Evolutionary conservation across 2,888 invertebrate species (phyloP), one percentile per base, ranked within the genome.

Genomic region (Cloeon dipterum): DNA sequence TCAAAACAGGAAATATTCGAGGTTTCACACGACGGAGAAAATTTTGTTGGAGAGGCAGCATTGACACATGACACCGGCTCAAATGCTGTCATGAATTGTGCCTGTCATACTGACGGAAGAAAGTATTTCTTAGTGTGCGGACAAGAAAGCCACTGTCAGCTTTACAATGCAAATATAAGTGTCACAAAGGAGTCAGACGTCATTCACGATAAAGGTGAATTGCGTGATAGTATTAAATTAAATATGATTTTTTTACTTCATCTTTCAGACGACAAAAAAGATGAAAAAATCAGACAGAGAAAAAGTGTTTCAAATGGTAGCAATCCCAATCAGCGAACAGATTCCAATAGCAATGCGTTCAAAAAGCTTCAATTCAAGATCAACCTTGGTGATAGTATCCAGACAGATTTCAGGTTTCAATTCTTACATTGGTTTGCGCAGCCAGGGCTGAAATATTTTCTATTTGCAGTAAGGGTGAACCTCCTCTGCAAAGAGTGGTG

Each of bases 1-100:
- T 58, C 66, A 39, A n/a, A n/a, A n/a, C 52, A 89, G 89, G 88
- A 91, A 69, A 81, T 91, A 50, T 91, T 81, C 59, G 89, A 91
- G 57, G 58, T 91, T 37, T 78, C 75, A 39, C 78, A 83, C 52
- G 76, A 86, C 59, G 86, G 85, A 19, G 67, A 64, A 21, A 70
- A 72, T 45, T 83, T 86, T 52, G 65, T 81, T 39, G 85, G 85
- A 0, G 79, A 85, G 55, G 86, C 88, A 61, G 75, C 89, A 39
- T 73, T 81, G 51, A 67, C 86, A 37, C 78, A 86, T 52, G 86
- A 88, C 56, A 88, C 91, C 2, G 85, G 85, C 3, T 70, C 74
- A 1, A 78, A 74, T 50, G 85, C 86, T 35, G 83, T 89, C 1
- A 91, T 91, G 91, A 89, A 88, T 51, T 81, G 82, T 52, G 71